phyloP scores from a whole-genome alignment of 2,113 vertebrate species.

The Gasterosteus aculeatus region DNA sequence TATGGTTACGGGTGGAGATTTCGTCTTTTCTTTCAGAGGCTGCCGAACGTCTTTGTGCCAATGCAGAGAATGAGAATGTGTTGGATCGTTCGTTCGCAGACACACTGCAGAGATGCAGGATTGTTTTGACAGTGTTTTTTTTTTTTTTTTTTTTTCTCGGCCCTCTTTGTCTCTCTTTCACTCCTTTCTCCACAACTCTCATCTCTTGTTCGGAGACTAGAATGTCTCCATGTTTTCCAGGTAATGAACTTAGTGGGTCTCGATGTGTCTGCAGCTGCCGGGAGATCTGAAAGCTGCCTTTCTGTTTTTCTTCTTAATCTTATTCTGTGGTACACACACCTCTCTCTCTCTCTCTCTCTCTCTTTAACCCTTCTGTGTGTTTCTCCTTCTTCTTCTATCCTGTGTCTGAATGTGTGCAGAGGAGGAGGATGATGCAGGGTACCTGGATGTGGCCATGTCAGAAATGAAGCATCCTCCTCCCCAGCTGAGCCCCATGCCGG shows the following conservation, averaged over 20 bases:
- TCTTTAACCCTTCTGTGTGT: constrained; percentile 20
- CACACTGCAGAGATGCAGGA: constrained; percentile 54
- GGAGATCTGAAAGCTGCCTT: constrained; percentile 59
- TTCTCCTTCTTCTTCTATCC: constrained; percentile 20
- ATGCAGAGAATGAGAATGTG: constrained; percentile 50
- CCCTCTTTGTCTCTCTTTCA: constrained; percentile 15
- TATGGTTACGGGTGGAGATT: constrained; percentile 27
- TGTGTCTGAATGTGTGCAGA: constrained; percentile 77
- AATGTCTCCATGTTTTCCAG: constrained; percentile 61
- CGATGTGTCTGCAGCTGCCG: constrained; percentile 62
- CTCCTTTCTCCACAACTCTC: constrained; percentile 4
- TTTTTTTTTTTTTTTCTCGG: constrained; percentile 1
- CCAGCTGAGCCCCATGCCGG: constrained; percentile 91
- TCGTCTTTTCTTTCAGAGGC: not conserved
- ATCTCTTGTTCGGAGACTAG: constrained; percentile 26
- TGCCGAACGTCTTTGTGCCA: constrained; percentile 49
- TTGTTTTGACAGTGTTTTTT: constrained; percentile 47
- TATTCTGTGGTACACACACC: constrained; percentile 6
- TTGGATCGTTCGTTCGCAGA: constrained; percentile 37
- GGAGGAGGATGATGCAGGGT: constrained; percentile 93
- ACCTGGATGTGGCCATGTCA: constrained; percentile 89
- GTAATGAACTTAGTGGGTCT: constrained; percentile 69
- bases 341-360: not conserved
- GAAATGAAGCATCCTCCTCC: constrained; percentile 89
- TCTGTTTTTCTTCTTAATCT: constrained; percentile 44